Conservation (phyloP, 2,113 vertebrate species). For the Panurus biarmicus region DNA sequence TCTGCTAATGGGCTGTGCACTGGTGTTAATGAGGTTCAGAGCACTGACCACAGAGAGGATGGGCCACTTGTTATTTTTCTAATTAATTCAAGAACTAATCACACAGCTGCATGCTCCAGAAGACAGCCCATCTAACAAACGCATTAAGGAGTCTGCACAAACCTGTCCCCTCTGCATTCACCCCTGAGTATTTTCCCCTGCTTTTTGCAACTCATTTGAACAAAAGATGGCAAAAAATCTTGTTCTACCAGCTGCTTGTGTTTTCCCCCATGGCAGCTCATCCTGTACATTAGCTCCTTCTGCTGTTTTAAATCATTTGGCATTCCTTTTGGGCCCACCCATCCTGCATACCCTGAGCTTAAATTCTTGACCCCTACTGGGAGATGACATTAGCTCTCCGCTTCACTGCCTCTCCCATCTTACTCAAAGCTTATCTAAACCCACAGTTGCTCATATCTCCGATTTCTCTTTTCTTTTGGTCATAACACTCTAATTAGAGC, state of each 20-base stretch:
- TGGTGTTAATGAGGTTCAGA: slow-evolving; percentile 13
- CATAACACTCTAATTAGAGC: slow-evolving; percentile 28
- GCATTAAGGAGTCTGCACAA: not conserved
- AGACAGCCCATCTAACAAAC: not conserved
- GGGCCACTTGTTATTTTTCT: slow-evolving; percentile 12
- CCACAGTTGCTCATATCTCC: not conserved
- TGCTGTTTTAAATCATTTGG: slow-evolving; percentile 36
- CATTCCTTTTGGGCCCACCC: slow-evolving; percentile 55
- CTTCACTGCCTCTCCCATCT: slow-evolving; percentile 45
- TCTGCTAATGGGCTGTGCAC: not conserved
- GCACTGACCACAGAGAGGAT: not conserved
- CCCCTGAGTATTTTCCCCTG: not conserved
- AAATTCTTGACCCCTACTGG: slow-evolving; percentile 54
- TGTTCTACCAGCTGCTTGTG: not conserved
- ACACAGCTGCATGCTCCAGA: not conserved
- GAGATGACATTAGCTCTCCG: slow-evolving; percentile 29
- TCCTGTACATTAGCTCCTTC: slow-evolving; percentile 20
- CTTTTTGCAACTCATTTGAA: not conserved
- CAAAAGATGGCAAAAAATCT: not conserved
- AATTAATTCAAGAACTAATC: slow-evolving; percentile 47
- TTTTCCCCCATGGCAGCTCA: not conserved
- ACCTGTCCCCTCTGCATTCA: not conserved
- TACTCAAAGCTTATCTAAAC: slow-evolving; percentile 47
- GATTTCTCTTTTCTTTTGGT: not conserved
- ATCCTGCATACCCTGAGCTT: not conserved